A percentile compares a stretch with the other conserved stretches of the same genome.
Evolutionary conservation across 2,113 vertebrate genomes (phyloP).

Genomic region (Hyperopisus bebe): DNA sequence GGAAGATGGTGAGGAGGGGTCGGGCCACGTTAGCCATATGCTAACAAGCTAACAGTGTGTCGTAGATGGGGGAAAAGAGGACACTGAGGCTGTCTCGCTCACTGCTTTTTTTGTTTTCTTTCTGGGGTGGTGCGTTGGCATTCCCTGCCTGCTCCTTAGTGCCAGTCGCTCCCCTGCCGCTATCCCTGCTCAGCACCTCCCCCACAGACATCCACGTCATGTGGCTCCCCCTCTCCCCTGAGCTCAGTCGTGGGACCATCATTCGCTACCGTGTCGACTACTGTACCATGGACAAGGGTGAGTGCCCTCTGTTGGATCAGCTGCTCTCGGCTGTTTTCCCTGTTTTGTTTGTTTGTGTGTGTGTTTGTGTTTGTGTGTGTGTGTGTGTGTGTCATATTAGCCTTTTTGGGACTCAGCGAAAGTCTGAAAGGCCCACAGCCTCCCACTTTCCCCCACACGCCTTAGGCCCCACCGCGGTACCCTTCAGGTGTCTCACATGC

Average conservation of each 20-base stretch:
- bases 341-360: slow-evolving; percentile 19
- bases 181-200: slow-evolving; percentile 80
- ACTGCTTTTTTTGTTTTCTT: background rate
- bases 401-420: background rate
- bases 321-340: background rate
- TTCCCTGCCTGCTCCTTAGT: slow-evolving; percentile 56
- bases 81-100: background rate
- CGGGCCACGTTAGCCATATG: background rate
- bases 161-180: slow-evolving; percentile 80
- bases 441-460: background rate
- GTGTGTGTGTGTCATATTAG: slow-evolving; percentile 6
- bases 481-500: background rate
- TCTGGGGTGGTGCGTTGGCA: background rate
- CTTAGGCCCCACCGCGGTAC: background rate
- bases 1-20: slow-evolving; percentile 76
- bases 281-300: slow-evolving; percentile 76
- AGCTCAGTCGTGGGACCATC: slow-evolving; percentile 79
- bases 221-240: slow-evolving; percentile 79
- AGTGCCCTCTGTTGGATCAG: slow-evolving; percentile 37
- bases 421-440: background rate
- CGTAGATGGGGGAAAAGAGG: background rate
- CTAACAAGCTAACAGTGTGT: background rate
- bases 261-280: slow-evolving; percentile 87
- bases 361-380: slow-evolving; percentile 22
- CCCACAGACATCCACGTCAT: slow-evolving; percentile 80